These are phyloP conservation scores for Plemyria rubiginata DNA, from an alignment of 2,888 invertebrate genomes.

Conservation along the genomic window DNA sequence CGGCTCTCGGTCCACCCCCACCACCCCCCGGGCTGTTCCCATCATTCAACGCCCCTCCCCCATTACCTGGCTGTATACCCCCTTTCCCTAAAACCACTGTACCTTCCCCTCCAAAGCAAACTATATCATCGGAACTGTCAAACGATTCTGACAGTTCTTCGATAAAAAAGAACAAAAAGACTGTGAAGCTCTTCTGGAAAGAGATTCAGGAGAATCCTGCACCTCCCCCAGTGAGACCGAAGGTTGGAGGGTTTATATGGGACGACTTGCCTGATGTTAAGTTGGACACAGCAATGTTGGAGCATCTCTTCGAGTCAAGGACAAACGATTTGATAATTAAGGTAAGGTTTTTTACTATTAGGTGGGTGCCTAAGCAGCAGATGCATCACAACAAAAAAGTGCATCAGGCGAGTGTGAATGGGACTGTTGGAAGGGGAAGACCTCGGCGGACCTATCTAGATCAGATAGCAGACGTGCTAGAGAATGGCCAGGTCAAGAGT, in stretches of 20 bases:
- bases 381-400: no score
- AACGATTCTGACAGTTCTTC: conserved; percentile 78
- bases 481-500: no score
- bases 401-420: no score
- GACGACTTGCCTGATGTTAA: conserved; percentile 93
- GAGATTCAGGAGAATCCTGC: conserved; percentile 93
- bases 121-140: conserved; percentile 61
- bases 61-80: conserved; percentile 79
- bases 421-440: no score
- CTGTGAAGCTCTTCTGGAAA: conserved; percentile 99
- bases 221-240: conserved; percentile 79
- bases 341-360: no score
- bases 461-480: no score
- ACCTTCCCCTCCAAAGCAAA: conserved; percentile 70
- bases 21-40: conserved; percentile 90
- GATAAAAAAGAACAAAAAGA: conserved; percentile 95
- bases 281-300: conserved; percentile 96
- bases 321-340: conserved; percentile 98
- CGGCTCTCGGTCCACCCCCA: conserved; percentile 90
- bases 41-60: conserved; percentile 71
- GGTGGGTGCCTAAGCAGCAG: no score
- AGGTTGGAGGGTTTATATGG: conserved; percentile 93
- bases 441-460: no score
- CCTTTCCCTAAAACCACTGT: conserved; percentile 72
- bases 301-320: conserved; percentile 98